phyloP scores from a whole-genome alignment of 2,797 vertebrate genomes.

The Setipinna tenuifilis region DNA sequence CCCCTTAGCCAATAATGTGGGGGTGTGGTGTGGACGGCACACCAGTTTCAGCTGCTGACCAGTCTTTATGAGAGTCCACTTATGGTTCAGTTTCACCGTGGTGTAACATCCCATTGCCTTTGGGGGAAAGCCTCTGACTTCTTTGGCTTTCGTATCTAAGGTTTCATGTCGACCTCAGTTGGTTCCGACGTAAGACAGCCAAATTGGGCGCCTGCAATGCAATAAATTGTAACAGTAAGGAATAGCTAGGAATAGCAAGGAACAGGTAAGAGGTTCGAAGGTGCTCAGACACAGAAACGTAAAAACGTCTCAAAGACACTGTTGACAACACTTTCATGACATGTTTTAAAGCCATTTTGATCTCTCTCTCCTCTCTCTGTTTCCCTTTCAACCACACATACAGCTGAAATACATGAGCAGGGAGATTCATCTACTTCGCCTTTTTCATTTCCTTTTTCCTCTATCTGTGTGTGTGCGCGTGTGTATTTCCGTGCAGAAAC shows the following conservation, averaged over 20 bases:
- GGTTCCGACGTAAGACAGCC: no score
- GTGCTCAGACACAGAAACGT: no score
- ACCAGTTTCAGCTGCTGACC: slow-evolving; percentile 33
- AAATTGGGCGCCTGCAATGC: no score
- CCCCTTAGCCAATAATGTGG: background rate
- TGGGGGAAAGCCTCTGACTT: no score
- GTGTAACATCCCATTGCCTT: no score
- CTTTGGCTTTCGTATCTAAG: background rate
- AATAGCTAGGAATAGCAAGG: no score
- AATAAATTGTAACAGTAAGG: no score
- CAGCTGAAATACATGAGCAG: background rate
- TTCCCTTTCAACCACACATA: background rate
- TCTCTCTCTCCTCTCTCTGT: background rate
- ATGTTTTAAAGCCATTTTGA: background rate
- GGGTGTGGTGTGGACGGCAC: background rate
- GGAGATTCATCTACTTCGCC: background rate
- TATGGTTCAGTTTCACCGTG: no score
- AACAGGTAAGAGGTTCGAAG: no score
- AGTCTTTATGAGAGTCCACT: background rate
- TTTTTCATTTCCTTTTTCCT: slow-evolving; percentile 3
- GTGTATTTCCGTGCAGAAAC: background rate
- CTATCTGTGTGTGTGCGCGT: background rate
- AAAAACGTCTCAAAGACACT: no score
- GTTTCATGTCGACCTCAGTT: no score
- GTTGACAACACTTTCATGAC: no score